Base-by-base conservation (phyloP, 2,113 vertebrate genomes). In the Morone chrysops region DNA sequence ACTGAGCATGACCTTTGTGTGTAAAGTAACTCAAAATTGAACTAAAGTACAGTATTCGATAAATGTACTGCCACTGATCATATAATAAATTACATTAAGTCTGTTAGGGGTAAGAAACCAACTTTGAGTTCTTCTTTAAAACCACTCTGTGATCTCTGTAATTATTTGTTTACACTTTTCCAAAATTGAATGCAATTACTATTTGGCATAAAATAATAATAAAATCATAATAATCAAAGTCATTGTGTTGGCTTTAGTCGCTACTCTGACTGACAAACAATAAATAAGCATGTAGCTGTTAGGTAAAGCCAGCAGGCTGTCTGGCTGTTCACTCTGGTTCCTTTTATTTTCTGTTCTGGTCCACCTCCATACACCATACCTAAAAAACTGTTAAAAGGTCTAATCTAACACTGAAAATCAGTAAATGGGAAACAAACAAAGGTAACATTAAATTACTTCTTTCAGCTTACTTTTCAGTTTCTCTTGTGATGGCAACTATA, bases 211-310 rank as follows among this genome's bases (percentile, higher is more conserved):
- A 41, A 70, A 78, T 67, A 25, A 25, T 25, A 25, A 25, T 25
- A 12, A 67, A 67, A 22, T 67, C 40, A 31, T 38, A 18, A 66
- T 61, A 25, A 67, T 81, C 36, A 41, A n/a, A 78, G 65, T 75
- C 45, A 50, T 65, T 48, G 45, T 40, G 38, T 14, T 54, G 77
- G 45, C 67, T 79, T 79, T 70, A 61, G 65, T 22, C 11, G 31
- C 18, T 48, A 38, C 65, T 83, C 1, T 65, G 51, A 78, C 53
- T 22, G 74, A 63, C 36, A 53, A 54, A 47, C 41, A 69, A 36
- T 74, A 47, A 71, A 67, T 53, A 45, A 77, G 63, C 31, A 81
- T 62, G 43, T 48, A 25, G 36, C 31, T 41, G 71, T 80, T 65
- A 48, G 48, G 22, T 31, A 17, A 69, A 69, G 51, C 65, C 73